These are phyloP conservation scores for Anolis sagrei DNA, from an alignment of 2,113 vertebrate species.

Conservation along the genomic window DNA sequence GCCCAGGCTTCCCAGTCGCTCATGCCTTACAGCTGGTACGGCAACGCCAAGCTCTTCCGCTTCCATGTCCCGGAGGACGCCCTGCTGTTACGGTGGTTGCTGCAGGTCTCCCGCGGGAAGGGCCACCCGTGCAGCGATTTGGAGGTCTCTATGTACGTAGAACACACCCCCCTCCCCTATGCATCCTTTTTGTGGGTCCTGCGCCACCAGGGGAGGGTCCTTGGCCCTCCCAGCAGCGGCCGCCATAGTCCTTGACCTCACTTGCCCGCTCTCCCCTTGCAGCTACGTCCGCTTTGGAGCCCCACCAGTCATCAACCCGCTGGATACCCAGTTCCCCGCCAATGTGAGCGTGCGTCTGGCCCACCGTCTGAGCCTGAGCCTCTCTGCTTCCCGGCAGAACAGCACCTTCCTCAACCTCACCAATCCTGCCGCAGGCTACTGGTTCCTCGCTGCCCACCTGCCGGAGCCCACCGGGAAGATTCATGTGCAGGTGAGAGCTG, in stretches of 20 bases:
- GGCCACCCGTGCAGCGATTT: slow-evolving; percentile 78
- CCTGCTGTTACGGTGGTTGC: slow-evolving; percentile 85
- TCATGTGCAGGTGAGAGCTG: slow-evolving; percentile 87
- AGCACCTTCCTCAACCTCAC: slow-evolving; percentile 84
- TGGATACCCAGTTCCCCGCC: slow-evolving; percentile 81
- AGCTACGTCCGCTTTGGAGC: slow-evolving; percentile 90
- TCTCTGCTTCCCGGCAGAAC: slow-evolving; percentile 69
- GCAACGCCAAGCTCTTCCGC: slow-evolving; percentile 87
- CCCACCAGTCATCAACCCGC: slow-evolving; percentile 91
- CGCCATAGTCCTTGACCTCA: not conserved
- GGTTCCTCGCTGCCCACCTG: slow-evolving; percentile 92
- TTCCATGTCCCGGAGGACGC: slow-evolving; percentile 90
- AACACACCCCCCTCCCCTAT: not conserved
- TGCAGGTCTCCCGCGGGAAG: slow-evolving; percentile 80
- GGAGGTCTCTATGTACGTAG: slow-evolving; percentile 87
- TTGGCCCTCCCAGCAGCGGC: too few species aligned
- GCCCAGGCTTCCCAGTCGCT: slow-evolving; percentile 89
- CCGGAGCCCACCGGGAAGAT: slow-evolving; percentile 91
- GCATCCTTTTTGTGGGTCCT: not conserved
- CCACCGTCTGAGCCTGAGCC: slow-evolving; percentile 76
- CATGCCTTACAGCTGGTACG: slow-evolving; percentile 91
- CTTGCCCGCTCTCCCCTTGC: too few species aligned
- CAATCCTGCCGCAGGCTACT: slow-evolving; percentile 86
- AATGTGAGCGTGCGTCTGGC: slow-evolving; percentile 75
- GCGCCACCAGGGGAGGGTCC: too few species aligned